A percentile compares a stretch with the other conserved stretches of the same genome.
These are phyloP conservation scores for Calliopsis andreniformis DNA, from an alignment of 1,140 invertebrate genomes.

Conservation along the genomic window DNA sequence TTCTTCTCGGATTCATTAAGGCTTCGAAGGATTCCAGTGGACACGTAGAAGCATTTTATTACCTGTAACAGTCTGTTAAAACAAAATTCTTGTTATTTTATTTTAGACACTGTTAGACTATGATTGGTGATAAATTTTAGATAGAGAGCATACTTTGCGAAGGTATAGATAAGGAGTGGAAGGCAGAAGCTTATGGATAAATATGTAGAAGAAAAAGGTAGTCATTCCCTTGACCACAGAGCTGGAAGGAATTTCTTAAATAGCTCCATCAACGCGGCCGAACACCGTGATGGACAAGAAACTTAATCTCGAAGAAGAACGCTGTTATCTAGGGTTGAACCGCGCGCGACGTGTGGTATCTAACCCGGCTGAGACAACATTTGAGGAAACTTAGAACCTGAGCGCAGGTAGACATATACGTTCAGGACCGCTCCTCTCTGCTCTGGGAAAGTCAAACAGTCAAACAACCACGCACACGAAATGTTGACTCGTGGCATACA, in stretches of 20 bases:
- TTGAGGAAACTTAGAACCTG: conserved; percentile 69
- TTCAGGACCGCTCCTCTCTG: conserved; percentile 62
- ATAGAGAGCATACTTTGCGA: not conserved
- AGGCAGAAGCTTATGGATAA: not conserved
- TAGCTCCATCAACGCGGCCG: conserved; percentile 9
- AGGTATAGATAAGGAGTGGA: too few species aligned
- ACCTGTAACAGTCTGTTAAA: too few species aligned
- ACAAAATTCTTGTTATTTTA: too few species aligned
- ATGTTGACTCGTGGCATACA: conserved; percentile 79
- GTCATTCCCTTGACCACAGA: not conserved
- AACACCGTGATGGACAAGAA: conserved; percentile 32
- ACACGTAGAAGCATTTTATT: too few species aligned
- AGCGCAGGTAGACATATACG: conserved; percentile 70
- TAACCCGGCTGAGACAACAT: conserved; percentile 78
- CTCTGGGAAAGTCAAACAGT: conserved; percentile 82
- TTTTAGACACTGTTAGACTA: too few species aligned
- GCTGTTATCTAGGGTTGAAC: conserved; percentile 69
- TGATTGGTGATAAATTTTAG: too few species aligned
- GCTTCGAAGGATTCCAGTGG: too few species aligned
- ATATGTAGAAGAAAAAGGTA: not conserved
- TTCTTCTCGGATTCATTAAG: too few species aligned
- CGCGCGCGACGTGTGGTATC: conserved; percentile 64
- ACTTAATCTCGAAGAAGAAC: conserved; percentile 60
- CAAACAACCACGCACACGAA: conserved; percentile 72
- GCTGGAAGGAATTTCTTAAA: conserved; percentile 29